phyloP scores from a whole-genome alignment of 2,888 invertebrate genomes.

The Minunthozetes semirufus region DNA sequence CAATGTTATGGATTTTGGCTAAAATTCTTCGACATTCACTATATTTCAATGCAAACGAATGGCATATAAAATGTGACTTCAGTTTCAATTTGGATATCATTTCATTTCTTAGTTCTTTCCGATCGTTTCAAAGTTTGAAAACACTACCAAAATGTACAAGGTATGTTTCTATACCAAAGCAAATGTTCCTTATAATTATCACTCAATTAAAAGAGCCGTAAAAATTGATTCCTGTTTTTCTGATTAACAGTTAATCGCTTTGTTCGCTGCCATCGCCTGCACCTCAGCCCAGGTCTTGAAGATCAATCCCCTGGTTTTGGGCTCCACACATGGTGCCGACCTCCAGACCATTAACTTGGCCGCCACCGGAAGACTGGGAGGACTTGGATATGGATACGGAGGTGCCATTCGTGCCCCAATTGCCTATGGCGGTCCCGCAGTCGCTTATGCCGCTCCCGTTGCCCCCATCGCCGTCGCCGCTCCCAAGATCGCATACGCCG shows the following conservation, averaged over 20 bases:
- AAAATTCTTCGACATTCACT: background rate
- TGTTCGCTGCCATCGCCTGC: background rate
- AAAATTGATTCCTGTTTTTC: too few relatives aligned
- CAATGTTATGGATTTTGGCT: too few relatives aligned
- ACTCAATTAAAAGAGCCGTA: too few relatives aligned
- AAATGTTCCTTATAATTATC: too few relatives aligned
- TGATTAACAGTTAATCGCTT: background rate
- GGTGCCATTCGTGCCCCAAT: too few relatives aligned
- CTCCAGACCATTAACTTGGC: constrained; percentile 6
- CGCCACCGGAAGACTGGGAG: background rate
- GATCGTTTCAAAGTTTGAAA: background rate
- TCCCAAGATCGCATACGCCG: background rate
- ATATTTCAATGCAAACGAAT: constrained; percentile 9
- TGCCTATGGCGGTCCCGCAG: too few relatives aligned
- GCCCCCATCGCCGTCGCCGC: background rate
- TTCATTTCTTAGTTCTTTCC: background rate
- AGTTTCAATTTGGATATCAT: background rate
- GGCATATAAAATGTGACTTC: constrained; percentile 10
- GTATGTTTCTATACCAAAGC: background rate
- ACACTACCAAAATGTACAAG: constrained; percentile 5
- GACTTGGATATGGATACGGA: too few relatives aligned
- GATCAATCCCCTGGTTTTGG: background rate
- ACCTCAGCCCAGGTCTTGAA: background rate
- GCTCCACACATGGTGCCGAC: background rate
- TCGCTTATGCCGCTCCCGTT: background rate